Conservation (phyloP, 2,797 vertebrate species). For the Caiman crocodilus region DNA sequence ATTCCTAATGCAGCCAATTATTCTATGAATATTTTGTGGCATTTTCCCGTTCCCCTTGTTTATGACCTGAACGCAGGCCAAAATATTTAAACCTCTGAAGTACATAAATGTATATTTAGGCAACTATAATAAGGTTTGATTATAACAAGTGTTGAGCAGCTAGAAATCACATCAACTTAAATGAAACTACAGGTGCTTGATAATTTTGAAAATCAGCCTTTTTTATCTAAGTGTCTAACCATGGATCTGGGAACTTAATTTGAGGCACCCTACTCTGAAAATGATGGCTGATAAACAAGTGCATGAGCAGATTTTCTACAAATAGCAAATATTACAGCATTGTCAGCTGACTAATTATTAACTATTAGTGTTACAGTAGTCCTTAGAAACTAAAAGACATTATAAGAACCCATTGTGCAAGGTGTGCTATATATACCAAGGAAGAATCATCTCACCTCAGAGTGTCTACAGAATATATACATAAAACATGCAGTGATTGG, state of each 20-base stretch:
- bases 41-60: neutral
- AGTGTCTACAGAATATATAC: neutral
- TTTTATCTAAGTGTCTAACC: neutral
- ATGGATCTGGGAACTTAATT: neutral
- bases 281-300: neutral
- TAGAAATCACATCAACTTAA: neutral
- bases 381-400: neutral
- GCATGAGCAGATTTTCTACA: neutral
- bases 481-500: neutral
- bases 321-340: neutral
- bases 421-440: neutral
- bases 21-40: neutral
- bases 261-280: neutral
- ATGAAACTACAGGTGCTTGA: neutral
- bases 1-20: neutral
- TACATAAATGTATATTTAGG: neutral
- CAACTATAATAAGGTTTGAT: neutral
- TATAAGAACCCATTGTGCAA: neutral
- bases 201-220: neutral
- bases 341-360: neutral
- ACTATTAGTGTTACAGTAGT: neutral
- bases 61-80: neutral
- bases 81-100: neutral
- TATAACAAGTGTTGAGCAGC: neutral
- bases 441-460: neutral